Evolutionary conservation across 2,888 invertebrate genomes (phyloP).

Genomic region (Gandaritis pyraliata): DNA sequence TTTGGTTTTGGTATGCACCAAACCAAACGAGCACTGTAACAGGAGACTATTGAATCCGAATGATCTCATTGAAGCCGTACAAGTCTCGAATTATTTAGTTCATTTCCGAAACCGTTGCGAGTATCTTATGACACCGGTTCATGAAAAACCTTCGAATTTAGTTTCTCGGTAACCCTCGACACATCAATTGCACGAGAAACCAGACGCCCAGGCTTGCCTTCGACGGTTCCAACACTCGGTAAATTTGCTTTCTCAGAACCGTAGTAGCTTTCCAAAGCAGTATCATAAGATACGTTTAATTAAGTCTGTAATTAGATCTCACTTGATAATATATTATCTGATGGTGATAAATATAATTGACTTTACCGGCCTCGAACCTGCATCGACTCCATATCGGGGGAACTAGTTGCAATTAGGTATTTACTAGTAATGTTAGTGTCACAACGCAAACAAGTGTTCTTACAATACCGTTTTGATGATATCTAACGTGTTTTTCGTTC

Average conservation of each 20-base stretch:
- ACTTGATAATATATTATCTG: slow-evolving; percentile 25
- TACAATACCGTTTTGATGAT: no score
- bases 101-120: slow-evolving; percentile 4
- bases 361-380: slow-evolving; percentile 9
- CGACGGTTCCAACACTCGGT: slow-evolving; percentile 23
- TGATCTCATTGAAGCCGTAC: slow-evolving; percentile 14
- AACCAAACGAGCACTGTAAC: slow-evolving; percentile 9
- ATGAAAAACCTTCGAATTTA: slow-evolving; percentile 10
- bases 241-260: slow-evolving; percentile 39
- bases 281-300: slow-evolving; percentile 36
- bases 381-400: slow-evolving; percentile 13
- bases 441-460: not conserved
- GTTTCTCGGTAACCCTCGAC: slow-evolving; percentile 23
- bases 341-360: slow-evolving; percentile 18
- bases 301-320: slow-evolving; percentile 38
- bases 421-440: not conserved
- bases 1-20: not conserved
- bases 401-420: slow-evolving; percentile 16
- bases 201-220: slow-evolving; percentile 17
- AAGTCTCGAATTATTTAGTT: slow-evolving; percentile 8
- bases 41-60: slow-evolving; percentile 6
- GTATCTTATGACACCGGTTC: slow-evolving; percentile 13
- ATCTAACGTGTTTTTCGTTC: not conserved
- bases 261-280: slow-evolving; percentile 39
- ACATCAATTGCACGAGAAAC: slow-evolving; percentile 26